Conservation (phyloP, 2,113 vertebrate species). For the Amazona vittata region DNA sequence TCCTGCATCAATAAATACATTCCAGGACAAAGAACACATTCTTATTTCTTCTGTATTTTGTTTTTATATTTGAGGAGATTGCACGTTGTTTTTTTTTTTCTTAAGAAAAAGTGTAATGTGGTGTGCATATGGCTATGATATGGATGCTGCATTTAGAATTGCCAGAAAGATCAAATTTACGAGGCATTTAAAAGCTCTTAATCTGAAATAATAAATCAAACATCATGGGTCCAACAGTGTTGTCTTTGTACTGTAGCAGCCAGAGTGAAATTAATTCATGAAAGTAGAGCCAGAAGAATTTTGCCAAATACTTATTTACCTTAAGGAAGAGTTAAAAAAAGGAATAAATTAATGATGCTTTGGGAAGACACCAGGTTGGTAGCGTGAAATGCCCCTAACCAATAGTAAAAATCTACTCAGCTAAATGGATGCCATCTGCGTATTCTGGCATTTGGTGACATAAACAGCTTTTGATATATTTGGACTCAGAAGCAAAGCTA, state of each 20-base stretch:
- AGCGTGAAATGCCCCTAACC: neutral
- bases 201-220: neutral
- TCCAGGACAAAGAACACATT: neutral
- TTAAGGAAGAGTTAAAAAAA: neutral
- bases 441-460: neutral
- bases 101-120: neutral
- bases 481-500: neutral
- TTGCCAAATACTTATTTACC: neutral
- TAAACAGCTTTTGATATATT: constrained; percentile 31
- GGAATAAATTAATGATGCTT: neutral
- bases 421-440: constrained; percentile 29
- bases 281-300: neutral
- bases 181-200: neutral
- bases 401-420: neutral
- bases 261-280: neutral
- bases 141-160: neutral
- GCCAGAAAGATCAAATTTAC: neutral
- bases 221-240: neutral
- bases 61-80: neutral
- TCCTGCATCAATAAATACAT: neutral
- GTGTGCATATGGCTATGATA: neutral
- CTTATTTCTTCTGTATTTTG: neutral
- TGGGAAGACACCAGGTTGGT: neutral
- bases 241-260: neutral
- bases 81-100: neutral